phyloP scores from a whole-genome alignment of 2,888 invertebrate species.

The Epinotia demarniana region DNA sequence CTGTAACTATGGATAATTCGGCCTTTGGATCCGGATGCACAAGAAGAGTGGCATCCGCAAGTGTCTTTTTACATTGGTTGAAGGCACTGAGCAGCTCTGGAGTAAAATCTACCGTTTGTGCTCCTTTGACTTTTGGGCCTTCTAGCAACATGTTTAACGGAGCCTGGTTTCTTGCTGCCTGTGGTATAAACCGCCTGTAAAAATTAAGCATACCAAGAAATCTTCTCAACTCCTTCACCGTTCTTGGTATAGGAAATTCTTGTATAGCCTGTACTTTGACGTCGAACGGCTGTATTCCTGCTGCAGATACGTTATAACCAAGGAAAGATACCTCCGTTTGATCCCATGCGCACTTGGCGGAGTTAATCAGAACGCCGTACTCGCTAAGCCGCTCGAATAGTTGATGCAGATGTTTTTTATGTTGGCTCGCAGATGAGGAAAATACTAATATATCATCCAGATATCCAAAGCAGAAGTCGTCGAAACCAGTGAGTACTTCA shows the following conservation, averaged over 20 bases:
- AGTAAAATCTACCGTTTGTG: conserved; percentile 1
- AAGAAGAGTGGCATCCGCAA: conserved; percentile 10
- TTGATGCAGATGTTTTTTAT: conserved; percentile 1
- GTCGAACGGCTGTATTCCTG: not conserved
- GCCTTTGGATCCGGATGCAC: conserved; percentile 9
- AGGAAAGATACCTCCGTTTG: conserved; percentile 18
- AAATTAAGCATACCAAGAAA: conserved; percentile 52
- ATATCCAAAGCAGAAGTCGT: conserved; percentile 10
- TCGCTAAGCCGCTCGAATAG: conserved; percentile 10
- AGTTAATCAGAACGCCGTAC: conserved; percentile 14
- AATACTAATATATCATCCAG: conserved; percentile 34
- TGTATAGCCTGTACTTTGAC: conserved; percentile 26
- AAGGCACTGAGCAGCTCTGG: conserved; percentile 1
- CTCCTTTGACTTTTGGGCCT: conserved; percentile 9
- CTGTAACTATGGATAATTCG: conserved; percentile 3
- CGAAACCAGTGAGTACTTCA: conserved; percentile 37
- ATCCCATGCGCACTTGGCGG: conserved; percentile 21
- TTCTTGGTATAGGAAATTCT: conserved; percentile 46
- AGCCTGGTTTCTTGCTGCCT: conserved; percentile 47
- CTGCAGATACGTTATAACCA: conserved; percentile 8
- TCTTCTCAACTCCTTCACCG: conserved; percentile 44
- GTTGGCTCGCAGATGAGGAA: conserved; percentile 9
- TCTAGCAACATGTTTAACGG: conserved; percentile 6
- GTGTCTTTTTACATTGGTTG: conserved; percentile 2
- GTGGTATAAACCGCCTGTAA: conserved; percentile 48